phyloP scores from a whole-genome alignment of 64 coral and sea anemone genomes.

The Porites australiensis region DNA sequence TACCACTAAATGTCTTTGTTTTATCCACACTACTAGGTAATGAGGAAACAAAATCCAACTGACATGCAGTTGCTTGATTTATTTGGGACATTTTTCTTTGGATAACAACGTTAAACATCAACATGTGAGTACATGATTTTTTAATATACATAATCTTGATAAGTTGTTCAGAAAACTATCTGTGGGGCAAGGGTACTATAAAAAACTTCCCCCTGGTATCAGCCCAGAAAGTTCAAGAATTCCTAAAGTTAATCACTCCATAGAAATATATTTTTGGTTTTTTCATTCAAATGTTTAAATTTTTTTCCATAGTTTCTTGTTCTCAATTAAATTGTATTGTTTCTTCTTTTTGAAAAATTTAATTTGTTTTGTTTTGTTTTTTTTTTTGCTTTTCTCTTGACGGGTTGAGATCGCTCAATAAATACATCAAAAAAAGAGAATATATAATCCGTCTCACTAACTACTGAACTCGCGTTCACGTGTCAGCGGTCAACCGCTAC shows the following conservation, averaged over 20 bases:
- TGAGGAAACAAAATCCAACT: neutral
- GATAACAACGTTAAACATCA: neutral
- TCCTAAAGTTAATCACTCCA: neutral
- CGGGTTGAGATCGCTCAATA: neutral
- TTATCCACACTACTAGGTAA: slow-evolving; percentile 33
- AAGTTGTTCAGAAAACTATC: neutral
- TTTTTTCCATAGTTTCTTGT: neutral
- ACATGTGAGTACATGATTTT: neutral
- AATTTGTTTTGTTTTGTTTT: neutral
- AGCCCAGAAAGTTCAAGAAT: neutral
- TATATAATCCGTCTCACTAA: neutral
- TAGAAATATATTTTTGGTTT: neutral
- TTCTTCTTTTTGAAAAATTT: neutral
- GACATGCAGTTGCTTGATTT: neutral
- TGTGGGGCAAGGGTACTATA: neutral
- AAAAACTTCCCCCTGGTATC: slow-evolving; percentile 4
- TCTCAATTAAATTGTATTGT: neutral
- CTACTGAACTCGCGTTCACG: neutral
- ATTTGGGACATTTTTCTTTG: neutral
- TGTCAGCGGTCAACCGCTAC: slow-evolving; percentile 21
- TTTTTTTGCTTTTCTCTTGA: neutral
- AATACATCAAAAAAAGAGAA: neutral
- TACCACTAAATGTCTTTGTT: neutral
- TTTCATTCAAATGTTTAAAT: neutral
- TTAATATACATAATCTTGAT: no score